These are phyloP conservation scores for Ennomos erosarius DNA, from an alignment of 2,888 invertebrate genomes.

Conservation along the genomic window DNA sequence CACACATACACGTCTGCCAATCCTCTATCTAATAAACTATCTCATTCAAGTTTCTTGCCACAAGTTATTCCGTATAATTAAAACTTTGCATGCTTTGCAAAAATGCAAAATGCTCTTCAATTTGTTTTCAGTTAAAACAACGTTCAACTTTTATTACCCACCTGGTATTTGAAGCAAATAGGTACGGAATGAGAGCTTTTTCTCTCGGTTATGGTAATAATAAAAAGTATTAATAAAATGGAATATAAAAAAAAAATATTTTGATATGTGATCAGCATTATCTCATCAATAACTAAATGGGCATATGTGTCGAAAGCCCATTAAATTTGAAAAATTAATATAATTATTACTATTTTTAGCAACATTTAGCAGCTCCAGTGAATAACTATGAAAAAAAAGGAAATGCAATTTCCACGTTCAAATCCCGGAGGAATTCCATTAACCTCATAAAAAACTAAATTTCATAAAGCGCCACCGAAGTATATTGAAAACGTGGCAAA, in stretches of 20 bases:
- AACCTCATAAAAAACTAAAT: conserved; percentile 36
- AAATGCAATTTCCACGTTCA: conserved; percentile 30
- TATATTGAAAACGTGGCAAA: conserved; percentile 37
- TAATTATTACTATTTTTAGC: background rate
- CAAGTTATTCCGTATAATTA: background rate
- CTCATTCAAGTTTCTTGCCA: too few species aligned
- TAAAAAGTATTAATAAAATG: too few species aligned
- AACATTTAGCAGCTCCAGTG: conserved; percentile 17
- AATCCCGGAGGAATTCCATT: conserved; percentile 30
- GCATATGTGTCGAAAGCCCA: background rate
- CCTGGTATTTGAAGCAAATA: background rate
- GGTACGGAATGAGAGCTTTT: too few species aligned
- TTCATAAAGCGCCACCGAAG: conserved; percentile 35
- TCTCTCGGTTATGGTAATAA: too few species aligned
- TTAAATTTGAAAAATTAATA: background rate
- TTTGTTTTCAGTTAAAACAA: conserved; percentile 28
- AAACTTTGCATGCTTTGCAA: conserved; percentile 8
- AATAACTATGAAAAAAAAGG: conserved; percentile 26
- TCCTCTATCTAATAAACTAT: background rate
- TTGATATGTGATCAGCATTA: too few species aligned
- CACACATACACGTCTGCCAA: too few species aligned
- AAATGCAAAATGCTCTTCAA: conserved; percentile 9
- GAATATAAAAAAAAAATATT: too few species aligned
- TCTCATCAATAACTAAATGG: too few species aligned
- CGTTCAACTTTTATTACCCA: conserved; percentile 20